Evolutionary conservation across 2,888 invertebrate genomes (phyloP).

Genomic region (Mystacides longicornis): DNA sequence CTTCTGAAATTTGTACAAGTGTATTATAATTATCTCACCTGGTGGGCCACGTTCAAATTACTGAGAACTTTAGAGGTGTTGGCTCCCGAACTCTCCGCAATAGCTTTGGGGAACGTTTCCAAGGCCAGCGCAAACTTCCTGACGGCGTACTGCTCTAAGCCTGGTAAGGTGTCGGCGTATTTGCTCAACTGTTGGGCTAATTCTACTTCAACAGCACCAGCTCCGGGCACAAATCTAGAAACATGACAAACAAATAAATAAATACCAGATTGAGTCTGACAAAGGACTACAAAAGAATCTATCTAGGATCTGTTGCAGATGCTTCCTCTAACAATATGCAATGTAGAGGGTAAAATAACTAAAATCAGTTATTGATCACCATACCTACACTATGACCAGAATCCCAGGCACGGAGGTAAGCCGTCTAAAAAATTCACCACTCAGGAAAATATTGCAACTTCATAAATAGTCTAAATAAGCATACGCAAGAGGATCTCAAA

Average conservation of each 20-base stretch:
- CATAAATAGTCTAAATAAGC: no score
- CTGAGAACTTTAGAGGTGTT: slow-evolving; percentile 81
- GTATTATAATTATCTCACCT: slow-evolving; percentile 38
- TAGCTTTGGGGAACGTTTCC: slow-evolving; percentile 82
- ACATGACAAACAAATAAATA: no score
- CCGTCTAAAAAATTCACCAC: no score
- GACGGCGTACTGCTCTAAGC: slow-evolving; percentile 94
- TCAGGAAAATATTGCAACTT: no score
- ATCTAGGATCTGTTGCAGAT: no score
- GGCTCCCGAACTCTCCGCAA: slow-evolving; percentile 92
- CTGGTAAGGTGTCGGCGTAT: slow-evolving; percentile 87
- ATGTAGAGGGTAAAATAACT: no score
- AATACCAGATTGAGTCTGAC: neutral
- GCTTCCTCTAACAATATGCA: no score
- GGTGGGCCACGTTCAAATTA: slow-evolving; percentile 89
- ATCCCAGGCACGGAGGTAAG: no score
- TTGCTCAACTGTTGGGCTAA: slow-evolving; percentile 78
- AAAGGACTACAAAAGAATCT: no score
- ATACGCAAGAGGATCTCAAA: no score
- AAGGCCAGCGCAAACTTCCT: slow-evolving; percentile 86
- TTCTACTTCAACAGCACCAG: slow-evolving; percentile 93
- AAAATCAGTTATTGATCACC: no score
- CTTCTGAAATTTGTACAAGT: neutral
- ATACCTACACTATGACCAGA: no score
- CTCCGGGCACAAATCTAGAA: slow-evolving; percentile 75